These are phyloP conservation scores for Pseudeuparius sepicola DNA, from an alignment of 2,888 invertebrate species.

Conservation along the genomic window DNA sequence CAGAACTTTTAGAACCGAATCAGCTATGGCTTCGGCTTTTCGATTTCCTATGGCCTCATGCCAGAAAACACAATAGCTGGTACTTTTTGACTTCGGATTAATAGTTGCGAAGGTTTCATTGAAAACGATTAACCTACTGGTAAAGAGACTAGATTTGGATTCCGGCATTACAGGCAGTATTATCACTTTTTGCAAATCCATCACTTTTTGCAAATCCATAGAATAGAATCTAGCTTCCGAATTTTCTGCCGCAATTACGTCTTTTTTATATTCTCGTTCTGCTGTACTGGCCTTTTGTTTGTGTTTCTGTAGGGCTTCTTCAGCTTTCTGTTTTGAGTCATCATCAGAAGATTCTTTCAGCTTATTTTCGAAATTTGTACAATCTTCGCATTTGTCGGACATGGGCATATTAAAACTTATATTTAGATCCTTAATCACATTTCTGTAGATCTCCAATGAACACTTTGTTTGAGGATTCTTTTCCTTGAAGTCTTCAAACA, in stretches of 20 bases:
- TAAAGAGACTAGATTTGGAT: conserved; percentile 15
- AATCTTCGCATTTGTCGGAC: conserved; percentile 14
- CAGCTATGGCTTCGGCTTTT: conserved; percentile 14
- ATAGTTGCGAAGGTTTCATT: conserved; percentile 17
- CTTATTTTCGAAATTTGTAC: conserved; percentile 1
- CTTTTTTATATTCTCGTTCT: conserved; percentile 8
- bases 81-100: conserved; percentile 7
- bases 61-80: conserved; percentile 18
- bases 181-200: too few relatives aligned
- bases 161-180: conserved; percentile 15
- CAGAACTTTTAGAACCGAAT: conserved; percentile 16
- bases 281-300: conserved; percentile 10
- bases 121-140: conserved; percentile 14
- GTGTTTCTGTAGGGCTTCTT: too few relatives aligned
- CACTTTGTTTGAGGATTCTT: too few relatives aligned
- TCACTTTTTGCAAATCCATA: conserved; percentile 20
- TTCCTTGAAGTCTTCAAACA: too few relatives aligned
- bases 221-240: conserved; percentile 9
- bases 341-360: conserved; percentile 4
- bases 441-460: too few relatives aligned
- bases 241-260: neutral
- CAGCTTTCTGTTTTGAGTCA: too few relatives aligned
- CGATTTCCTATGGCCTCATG: conserved; percentile 18
- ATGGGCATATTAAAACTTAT: too few relatives aligned
- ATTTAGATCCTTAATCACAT: too few relatives aligned